These are phyloP conservation scores for Zosterops lateralis DNA, from an alignment of 2,113 vertebrate genomes.

Conservation along the genomic window DNA sequence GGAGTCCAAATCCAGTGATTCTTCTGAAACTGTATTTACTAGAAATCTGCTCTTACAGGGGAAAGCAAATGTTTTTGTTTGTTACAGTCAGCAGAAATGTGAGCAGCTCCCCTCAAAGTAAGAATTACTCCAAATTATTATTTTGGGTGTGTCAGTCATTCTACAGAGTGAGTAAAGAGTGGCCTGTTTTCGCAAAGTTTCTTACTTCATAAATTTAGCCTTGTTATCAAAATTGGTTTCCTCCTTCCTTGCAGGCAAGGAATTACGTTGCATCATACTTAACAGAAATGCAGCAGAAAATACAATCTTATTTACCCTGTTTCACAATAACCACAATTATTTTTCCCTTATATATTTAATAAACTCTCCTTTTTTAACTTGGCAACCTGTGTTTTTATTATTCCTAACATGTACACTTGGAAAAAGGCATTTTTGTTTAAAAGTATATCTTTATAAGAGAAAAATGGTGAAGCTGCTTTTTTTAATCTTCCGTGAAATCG, in stretches of 20 bases:
- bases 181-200: background rate
- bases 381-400: background rate
- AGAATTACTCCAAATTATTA: background rate
- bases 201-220: background rate
- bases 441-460: background rate
- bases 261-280: background rate
- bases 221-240: background rate
- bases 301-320: background rate
- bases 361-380: background rate
- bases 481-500: background rate
- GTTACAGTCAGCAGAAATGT: background rate
- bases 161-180: background rate
- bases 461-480: background rate
- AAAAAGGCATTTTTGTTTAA: background rate
- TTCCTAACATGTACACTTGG: background rate
- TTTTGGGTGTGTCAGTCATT: background rate
- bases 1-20: background rate
- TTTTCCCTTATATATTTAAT: background rate
- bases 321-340: background rate
- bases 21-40: background rate
- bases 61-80: constrained; percentile 10
- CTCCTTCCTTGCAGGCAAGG: background rate
- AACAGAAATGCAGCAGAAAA: background rate
- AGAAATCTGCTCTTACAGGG: background rate
- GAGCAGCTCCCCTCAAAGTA: background rate